Percentiles rank a stretch among this genome's conserved stretches.
phyloP scores from a whole-genome alignment of 2,888 invertebrate genomes.

The Cheilosia vernalis region DNA sequence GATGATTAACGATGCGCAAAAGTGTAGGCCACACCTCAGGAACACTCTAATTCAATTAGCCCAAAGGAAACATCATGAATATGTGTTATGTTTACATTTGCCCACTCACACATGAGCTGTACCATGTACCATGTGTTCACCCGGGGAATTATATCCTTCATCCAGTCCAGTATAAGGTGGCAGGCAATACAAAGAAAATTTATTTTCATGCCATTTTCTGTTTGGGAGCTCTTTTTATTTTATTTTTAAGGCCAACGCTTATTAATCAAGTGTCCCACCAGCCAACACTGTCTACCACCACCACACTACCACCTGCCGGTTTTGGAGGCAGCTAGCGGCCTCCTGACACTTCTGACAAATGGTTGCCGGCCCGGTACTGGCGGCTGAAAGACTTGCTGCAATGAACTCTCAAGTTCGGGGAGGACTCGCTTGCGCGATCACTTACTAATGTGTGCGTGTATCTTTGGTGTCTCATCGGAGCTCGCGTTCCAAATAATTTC shows the following conservation, averaged over 20 bases:
- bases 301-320: slow-evolving; percentile 72
- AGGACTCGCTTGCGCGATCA: slow-evolving; percentile 58
- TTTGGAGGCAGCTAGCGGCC: slow-evolving; percentile 64
- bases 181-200: slow-evolving; percentile 62
- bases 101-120: slow-evolving; percentile 22
- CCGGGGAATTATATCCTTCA: slow-evolving; percentile 62
- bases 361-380: slow-evolving; percentile 53
- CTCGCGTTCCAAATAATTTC: slow-evolving; percentile 52
- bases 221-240: slow-evolving; percentile 21
- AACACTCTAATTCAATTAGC: slow-evolving; percentile 74
- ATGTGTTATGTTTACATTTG: slow-evolving; percentile 60
- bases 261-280: slow-evolving; percentile 73
- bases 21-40: slow-evolving; percentile 73
- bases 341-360: slow-evolving; percentile 70
- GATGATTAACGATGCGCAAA: slow-evolving; percentile 65
- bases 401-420: slow-evolving; percentile 55
- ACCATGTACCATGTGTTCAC: slow-evolving; percentile 22
- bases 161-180: slow-evolving; percentile 43
- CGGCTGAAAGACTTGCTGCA: slow-evolving; percentile 50
- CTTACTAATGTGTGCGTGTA: slow-evolving; percentile 65
- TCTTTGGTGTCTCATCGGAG: slow-evolving; percentile 66
- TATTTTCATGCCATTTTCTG: slow-evolving; percentile 72
- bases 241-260: slow-evolving; percentile 66
- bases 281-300: slow-evolving; percentile 49
- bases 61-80: slow-evolving; percentile 63